Evolutionary conservation across 2,113 vertebrate species (phyloP).

Genomic region (Silurus meridionalis): DNA sequence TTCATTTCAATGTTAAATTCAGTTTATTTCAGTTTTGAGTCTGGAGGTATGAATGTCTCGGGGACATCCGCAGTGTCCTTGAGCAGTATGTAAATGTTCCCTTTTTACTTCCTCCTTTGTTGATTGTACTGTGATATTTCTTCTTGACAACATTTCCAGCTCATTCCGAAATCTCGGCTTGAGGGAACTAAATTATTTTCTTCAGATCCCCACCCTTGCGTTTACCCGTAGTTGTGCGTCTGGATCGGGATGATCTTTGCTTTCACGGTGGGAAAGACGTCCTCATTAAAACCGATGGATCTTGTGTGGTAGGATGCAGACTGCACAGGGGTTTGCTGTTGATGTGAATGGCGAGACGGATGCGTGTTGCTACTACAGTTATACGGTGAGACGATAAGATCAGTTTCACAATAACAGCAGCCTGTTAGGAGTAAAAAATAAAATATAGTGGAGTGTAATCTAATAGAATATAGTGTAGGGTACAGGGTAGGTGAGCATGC

Average conservation of each 20-base stretch:
- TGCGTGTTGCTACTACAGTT: neutral
- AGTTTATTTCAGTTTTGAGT: neutral
- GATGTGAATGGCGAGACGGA: neutral
- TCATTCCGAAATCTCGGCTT: neutral
- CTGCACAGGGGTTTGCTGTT: neutral
- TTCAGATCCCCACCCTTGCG: neutral
- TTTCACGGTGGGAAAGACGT: neutral
- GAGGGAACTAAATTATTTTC: neutral
- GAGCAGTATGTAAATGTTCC: neutral
- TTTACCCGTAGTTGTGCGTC: neutral
- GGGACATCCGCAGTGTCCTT: neutral
- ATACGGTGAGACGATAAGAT: neutral
- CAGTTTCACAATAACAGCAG: neutral
- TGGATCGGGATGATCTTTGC: neutral
- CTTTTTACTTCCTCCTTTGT: too few species aligned
- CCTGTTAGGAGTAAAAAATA: neutral
- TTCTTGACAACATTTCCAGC: neutral
- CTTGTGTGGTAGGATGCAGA: neutral
- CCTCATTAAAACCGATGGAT: constrained; percentile 4
- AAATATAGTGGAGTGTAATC: neutral
- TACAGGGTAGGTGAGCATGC: neutral
- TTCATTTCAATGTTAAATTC: neutral
- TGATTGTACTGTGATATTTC: neutral
- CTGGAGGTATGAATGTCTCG: neutral
- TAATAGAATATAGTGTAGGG: neutral